Evolutionary conservation across 2,797 vertebrate species (phyloP), one percentile per base, ranked within the genome.

Genomic region (Meda fulgida): DNA sequence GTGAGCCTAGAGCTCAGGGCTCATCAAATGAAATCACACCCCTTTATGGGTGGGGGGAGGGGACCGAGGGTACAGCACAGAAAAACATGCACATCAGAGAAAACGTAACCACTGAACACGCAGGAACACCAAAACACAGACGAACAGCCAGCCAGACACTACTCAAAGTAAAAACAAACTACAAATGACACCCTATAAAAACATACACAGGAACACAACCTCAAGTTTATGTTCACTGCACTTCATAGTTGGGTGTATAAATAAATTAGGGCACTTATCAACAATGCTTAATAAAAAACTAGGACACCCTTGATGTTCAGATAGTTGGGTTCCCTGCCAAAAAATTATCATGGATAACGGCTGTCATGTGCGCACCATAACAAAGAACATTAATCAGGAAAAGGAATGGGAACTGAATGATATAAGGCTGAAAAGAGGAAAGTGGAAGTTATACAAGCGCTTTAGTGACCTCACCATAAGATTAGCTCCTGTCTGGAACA

Each of bases 401-500:
- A 73, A 34, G 1, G 19, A 23, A 65, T 46, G 36, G 63, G 26
- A 36, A 69, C 71, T 18, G 34, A 70, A 23, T 40, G 6, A 36
- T 80, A 18, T 72, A 66, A 69, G 43, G 43, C 36, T 19, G 21
- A 84, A 71, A 86, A 80, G 40, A 29, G 84, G 83, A 87, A 29
- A 40, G 13, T 48, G 55, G 3, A 58, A 67, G 6, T n/a, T 69
- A 71, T 36, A 46, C 43, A 72, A 85, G 34, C 1, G 5, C 29
- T 43, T 53, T 34, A 73, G n/a, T 40, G 34, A 7, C 92, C 97
- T 91, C 93, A 99, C 98, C 91, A 97, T 84, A 63, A 97, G 92
- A 90, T 97, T 97, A 7, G 97, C 94, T 93, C 98, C 98, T 3
- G 94, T 95, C 92, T 98, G 95, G 92, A 99, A 99, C 77, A 99